phyloP scores from a whole-genome alignment of 2,113 vertebrate genomes.

The Malaclemys terrapin region DNA sequence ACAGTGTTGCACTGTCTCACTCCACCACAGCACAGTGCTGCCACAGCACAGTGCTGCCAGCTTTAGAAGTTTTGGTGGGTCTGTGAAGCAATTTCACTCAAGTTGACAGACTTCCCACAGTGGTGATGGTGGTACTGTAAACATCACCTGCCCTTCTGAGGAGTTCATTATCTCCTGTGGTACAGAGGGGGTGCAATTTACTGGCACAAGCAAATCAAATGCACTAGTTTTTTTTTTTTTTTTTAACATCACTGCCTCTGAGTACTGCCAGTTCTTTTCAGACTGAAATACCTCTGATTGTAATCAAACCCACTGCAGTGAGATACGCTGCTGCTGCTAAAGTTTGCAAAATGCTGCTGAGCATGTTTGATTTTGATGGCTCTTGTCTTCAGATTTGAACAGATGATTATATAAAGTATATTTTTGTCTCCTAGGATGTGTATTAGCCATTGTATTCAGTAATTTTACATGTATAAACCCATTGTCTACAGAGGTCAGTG shows the following conservation, averaged over 20 bases:
- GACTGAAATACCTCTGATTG: neutral
- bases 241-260: neutral
- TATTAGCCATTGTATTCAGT: rapidly evolving
- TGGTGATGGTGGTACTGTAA: neutral
- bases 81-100: neutral
- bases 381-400: neutral
- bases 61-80: neutral
- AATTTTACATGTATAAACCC: neutral
- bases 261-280: neutral
- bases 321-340: neutral
- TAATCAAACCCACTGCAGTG: neutral
- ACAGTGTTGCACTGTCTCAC: rapidly evolving
- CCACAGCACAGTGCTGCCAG: neutral
- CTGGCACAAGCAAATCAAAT: neutral
- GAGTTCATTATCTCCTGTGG: neutral
- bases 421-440: neutral
- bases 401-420: neutral
- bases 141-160: rapidly evolving
- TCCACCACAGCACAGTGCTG: neutral
- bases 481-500: conserved; percentile 49
- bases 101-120: neutral
- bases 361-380: neutral
- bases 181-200: rapidly evolving
- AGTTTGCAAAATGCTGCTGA: neutral
- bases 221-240: rapidly evolving